phyloP scores from a whole-genome alignment of 1,140 invertebrate species.

The Pararge aegeria region DNA sequence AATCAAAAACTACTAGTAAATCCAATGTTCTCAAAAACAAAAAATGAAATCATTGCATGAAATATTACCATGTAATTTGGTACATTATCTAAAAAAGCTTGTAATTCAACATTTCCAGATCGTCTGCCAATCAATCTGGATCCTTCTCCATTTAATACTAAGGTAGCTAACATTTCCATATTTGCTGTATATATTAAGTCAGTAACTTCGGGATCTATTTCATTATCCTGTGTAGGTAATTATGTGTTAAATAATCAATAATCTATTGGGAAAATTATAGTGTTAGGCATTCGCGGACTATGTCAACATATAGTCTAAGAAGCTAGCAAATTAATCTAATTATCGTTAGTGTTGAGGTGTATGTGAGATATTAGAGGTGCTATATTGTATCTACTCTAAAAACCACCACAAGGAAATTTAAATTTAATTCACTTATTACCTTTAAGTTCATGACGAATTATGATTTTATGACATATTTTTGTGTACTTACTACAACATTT shows the following conservation, averaged over 20 bases:
- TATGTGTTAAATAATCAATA: background rate
- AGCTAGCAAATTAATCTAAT: constrained; percentile 72
- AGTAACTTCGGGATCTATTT: constrained; percentile 73
- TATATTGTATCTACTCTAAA: constrained; percentile 62
- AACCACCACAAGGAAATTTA: constrained; percentile 65
- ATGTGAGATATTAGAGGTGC: constrained; percentile 56
- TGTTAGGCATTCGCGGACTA: constrained; percentile 52
- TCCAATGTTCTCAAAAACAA: background rate
- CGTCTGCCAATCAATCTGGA: constrained; percentile 86
- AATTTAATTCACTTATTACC: constrained; percentile 55
- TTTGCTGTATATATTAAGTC: constrained; percentile 86
- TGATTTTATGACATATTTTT: constrained; percentile 14
- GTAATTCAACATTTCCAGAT: constrained; percentile 89
- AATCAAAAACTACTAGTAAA: background rate
- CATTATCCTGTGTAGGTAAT: constrained; percentile 58
- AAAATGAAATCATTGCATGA: background rate
- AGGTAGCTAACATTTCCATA: constrained; percentile 93
- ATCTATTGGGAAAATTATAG: constrained; percentile 15
- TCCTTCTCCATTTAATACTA: constrained; percentile 93
- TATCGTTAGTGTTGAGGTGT: constrained; percentile 62
- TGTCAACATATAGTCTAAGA: constrained; percentile 61
- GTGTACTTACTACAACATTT: constrained; percentile 69
- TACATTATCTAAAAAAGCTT: constrained; percentile 94
- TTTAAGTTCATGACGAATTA: constrained; percentile 27
- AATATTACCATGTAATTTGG: constrained; percentile 91